A percentile compares a stretch with the other conserved stretches of the same genome.
Conservation (phyloP, 2,797 vertebrate species). For the Muraenolepis orangiensis region DNA sequence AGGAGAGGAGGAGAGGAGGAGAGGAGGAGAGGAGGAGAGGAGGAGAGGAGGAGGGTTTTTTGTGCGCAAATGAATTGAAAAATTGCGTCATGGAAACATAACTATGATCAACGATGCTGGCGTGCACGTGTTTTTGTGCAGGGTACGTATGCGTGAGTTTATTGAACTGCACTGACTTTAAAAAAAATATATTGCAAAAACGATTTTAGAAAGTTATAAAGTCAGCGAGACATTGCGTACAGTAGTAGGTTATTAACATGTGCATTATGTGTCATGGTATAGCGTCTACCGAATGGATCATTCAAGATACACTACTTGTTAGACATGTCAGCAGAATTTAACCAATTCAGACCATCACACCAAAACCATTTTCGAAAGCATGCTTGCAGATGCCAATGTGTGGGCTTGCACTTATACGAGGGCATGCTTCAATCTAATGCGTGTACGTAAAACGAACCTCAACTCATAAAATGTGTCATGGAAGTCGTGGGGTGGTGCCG, state of each 20-base stretch:
- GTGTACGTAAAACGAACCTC: too few species aligned
- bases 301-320: neutral
- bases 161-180: too few species aligned
- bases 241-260: neutral
- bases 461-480: too few species aligned
- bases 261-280: neutral
- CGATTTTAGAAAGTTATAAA: too few species aligned
- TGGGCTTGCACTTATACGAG: neutral
- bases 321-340: neutral
- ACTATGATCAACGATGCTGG: conserved; percentile 51
- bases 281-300: neutral
- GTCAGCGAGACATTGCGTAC: too few species aligned
- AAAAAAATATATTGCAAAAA: too few species aligned
- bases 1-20: conserved; percentile 40
- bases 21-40: conserved; percentile 41
- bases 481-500: too few species aligned
- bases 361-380: neutral
- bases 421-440: too few species aligned
- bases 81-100: conserved; percentile 81
- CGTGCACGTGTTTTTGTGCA: too few species aligned
- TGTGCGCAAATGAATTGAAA: conserved; percentile 68
- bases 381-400: neutral
- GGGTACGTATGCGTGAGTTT: neutral
- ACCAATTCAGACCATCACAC: neutral
- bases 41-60: conserved; percentile 37